These are phyloP conservation scores for Ciconia nigra DNA, from an alignment of 2,797 vertebrate species.

Conservation along the genomic window DNA sequence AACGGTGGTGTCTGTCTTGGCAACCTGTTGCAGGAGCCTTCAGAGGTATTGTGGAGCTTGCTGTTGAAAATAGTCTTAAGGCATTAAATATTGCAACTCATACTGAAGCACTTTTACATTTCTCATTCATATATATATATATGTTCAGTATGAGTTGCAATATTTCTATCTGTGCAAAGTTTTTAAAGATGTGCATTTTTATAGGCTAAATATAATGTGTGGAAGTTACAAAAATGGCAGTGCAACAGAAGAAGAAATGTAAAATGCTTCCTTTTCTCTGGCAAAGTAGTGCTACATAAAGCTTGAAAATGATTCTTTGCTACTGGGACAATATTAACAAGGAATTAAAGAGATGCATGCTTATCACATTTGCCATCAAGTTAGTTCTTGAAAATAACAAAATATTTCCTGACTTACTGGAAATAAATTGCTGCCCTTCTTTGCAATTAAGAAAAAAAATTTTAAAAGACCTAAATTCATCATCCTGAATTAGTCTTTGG, in stretches of 20 bases:
- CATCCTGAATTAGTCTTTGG: background rate
- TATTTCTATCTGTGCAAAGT: background rate
- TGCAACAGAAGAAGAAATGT: background rate
- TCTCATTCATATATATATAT: background rate
- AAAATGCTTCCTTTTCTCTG: background rate
- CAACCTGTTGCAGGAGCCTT: background rate
- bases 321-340: background rate
- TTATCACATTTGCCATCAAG: background rate
- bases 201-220: background rate
- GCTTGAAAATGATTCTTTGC: background rate
- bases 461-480: background rate
- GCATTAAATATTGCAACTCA: background rate
- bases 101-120: background rate
- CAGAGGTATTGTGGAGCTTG: background rate
- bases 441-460: background rate
- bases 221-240: background rate
- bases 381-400: background rate
- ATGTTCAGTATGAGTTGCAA: background rate
- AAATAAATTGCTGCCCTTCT: background rate
- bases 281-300: background rate
- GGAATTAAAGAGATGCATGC: background rate
- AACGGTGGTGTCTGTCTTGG: background rate
- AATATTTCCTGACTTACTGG: background rate
- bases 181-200: background rate
- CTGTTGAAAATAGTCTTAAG: background rate